Base-by-base conservation (phyloP, 2,888 invertebrate species). In the Spisula solida region DNA sequence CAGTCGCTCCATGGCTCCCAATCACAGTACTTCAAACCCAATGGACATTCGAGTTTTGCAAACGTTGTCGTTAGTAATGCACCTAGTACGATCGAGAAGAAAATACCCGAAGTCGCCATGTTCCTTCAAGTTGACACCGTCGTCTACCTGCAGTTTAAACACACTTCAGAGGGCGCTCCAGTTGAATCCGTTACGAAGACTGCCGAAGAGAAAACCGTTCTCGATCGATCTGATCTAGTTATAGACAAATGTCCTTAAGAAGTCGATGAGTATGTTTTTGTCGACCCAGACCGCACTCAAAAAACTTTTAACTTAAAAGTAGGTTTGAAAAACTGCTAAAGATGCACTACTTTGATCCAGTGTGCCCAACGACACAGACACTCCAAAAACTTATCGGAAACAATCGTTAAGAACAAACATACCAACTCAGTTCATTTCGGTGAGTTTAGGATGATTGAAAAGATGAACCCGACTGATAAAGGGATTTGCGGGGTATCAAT, bases 1-100 rank as follows among this genome's bases (percentile, higher is more conserved):
- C 92, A 92, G 29, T 70, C 78, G 25, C 85, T 81, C 92, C 92
- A 92, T 0, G 48, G 16, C 51, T 90, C 88, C 92, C 91, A 91
- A 34, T 85, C 86, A 75, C 92, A 92, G 10, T 79, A 81, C 6
- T 56, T 47, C 12, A 83, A 81, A 25, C 90, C 92, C 12, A 41
- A 48, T 14, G 48, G 14, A 82, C 91, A 90, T 16, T 31, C 80
- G 20, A 41, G 25, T 80, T 48, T 75, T 5, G 25, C 34, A 4
- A 75, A 31, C 12, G 75, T 18, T 18, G 75, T 75, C 60, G 20
- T 20, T 60, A 25, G n/a, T 34, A 75, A 18, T 6, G 75, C 20
- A 34, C 75, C 8, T 5, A 34, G 18, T 25, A 75, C 31, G 10
- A 75, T 25, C 34, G 75, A 12, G 34, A 75, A 34, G 14, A 75